Conservation (phyloP, 2,888 invertebrate species). For the Physocephala rufipes region DNA sequence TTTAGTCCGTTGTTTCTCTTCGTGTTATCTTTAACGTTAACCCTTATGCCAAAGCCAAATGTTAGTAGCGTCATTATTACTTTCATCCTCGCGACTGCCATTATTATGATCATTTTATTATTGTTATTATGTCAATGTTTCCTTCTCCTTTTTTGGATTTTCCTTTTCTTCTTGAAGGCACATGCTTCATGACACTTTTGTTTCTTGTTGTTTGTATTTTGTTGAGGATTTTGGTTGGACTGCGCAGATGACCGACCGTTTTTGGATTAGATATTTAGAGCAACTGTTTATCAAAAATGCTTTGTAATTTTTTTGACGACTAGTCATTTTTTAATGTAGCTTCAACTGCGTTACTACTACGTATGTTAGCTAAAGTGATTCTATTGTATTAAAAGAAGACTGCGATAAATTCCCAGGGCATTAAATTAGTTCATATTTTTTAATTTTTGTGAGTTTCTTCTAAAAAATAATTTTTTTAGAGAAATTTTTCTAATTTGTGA, state of each 20-base stretch:
- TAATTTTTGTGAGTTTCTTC: no score
- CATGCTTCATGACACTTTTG: no score
- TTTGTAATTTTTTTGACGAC: no score
- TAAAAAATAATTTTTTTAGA: no score
- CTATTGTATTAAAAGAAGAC: no score
- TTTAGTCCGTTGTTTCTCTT: background rate
- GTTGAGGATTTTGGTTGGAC: conserved; percentile 10
- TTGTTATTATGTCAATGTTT: no score
- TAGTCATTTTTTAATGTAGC: background rate
- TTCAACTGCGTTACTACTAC: no score
- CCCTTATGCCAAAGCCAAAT: conserved; percentile 2
- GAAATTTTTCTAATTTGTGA: no score
- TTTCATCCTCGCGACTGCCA: conserved; percentile 13
- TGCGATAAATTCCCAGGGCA: no score
- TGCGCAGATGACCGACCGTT: background rate
- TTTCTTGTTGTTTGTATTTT: background rate
- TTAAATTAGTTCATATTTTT: no score
- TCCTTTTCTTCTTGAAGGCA: background rate
- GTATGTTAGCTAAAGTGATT: no score
- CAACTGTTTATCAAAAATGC: background rate
- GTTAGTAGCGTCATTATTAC: conserved; percentile 5
- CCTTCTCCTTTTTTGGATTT: background rate
- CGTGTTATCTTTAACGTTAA: background rate
- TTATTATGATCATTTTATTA: no score
- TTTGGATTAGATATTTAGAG: conserved; percentile 13